A percentile compares a stretch with the other conserved stretches of the same genome.
Conservation (phyloP, 2,888 invertebrate species). For the Brachypalpus laphriformis region DNA sequence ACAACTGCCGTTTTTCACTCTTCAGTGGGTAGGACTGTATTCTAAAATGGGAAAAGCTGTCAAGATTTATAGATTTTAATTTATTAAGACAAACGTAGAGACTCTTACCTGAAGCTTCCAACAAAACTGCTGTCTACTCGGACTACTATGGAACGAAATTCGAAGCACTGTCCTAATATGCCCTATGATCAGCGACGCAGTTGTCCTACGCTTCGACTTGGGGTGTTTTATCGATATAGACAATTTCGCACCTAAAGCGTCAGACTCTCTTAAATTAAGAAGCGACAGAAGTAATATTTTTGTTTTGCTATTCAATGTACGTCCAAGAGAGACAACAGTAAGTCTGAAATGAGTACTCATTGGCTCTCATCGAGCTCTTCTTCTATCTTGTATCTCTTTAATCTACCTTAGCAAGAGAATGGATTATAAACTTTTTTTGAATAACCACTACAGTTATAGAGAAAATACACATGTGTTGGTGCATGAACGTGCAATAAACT, state of each 20-base stretch:
- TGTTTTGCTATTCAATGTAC: background rate
- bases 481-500: constrained; percentile 33
- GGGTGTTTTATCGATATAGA: constrained; percentile 39
- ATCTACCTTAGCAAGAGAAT: constrained; percentile 41
- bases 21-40: too few relatives aligned
- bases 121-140: background rate
- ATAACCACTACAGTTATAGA: constrained; percentile 37
- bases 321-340: background rate
- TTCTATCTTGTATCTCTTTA: constrained; percentile 6
- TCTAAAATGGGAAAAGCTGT: too few relatives aligned
- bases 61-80: too few relatives aligned
- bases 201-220: background rate
- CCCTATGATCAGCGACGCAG: constrained; percentile 5
- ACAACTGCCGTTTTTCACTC: too few relatives aligned
- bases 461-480: background rate
- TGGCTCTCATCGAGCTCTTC: constrained; percentile 26
- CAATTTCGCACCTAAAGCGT: constrained; percentile 13
- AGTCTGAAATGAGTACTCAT: background rate
- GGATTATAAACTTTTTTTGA: constrained; percentile 23
- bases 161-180: background rate
- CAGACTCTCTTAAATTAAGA: constrained; percentile 32
- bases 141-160: background rate
- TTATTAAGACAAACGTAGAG: too few relatives aligned
- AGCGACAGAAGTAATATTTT: constrained; percentile 16
- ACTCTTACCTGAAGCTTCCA: background rate